phyloP scores from a whole-genome alignment of 2,113 vertebrate species.

The Holacanthus passer region DNA sequence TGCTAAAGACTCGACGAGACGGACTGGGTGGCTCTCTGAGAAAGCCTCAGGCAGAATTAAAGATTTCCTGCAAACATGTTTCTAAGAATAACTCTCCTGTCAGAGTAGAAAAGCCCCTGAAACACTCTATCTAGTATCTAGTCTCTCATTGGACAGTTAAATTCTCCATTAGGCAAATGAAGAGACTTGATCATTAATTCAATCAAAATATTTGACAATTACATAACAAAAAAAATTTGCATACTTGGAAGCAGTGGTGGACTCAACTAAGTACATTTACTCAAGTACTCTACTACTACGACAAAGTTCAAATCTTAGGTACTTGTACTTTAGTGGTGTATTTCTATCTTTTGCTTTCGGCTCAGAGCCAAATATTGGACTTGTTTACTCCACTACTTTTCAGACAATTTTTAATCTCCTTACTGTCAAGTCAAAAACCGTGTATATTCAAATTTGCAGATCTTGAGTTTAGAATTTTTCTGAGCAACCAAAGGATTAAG shows the following conservation, averaged over 20 bases:
- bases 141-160: not conserved
- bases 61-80: conserved; percentile 30
- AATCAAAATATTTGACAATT: not conserved
- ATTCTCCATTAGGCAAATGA: too few species aligned
- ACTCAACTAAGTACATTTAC: not conserved
- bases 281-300: not conserved
- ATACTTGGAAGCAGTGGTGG: too few species aligned
- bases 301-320: too few species aligned
- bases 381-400: not conserved
- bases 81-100: conserved; percentile 10
- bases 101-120: not conserved
- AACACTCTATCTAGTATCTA: not conserved
- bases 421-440: too few species aligned
- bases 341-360: too few species aligned
- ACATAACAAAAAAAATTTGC: not conserved
- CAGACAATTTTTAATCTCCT: too few species aligned
- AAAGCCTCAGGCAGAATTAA: not conserved
- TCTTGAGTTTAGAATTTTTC: not conserved
- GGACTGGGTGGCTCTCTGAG: not conserved
- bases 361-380: not conserved
- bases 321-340: too few species aligned
- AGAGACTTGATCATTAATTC: not conserved
- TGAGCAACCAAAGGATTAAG: not conserved
- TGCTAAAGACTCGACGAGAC: conserved; percentile 33
- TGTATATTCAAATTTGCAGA: too few species aligned